Conservation (phyloP, 2,888 invertebrate genomes). For the Ethmia dodecea region DNA sequence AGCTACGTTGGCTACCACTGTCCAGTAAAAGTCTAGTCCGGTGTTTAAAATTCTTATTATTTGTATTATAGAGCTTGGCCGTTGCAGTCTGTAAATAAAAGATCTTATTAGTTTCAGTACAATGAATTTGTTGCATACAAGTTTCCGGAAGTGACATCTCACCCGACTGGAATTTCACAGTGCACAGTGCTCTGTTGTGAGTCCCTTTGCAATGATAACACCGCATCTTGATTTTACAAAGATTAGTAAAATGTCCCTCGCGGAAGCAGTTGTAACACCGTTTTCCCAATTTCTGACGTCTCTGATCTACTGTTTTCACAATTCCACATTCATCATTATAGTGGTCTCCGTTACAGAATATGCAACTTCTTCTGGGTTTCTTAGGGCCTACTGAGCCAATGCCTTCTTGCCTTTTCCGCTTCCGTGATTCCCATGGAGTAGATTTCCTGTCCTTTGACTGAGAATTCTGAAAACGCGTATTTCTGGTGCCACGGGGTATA, state of each 20-base stretch:
- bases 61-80: not conserved
- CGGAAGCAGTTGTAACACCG: constrained; percentile 8
- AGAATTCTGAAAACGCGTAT: no score
- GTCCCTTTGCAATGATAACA: constrained; percentile 1
- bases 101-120: not conserved
- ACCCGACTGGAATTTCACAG: not conserved
- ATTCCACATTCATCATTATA: constrained; percentile 10
- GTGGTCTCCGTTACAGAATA: constrained; percentile 8
- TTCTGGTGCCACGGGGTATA: no score
- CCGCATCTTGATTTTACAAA: constrained; percentile 5
- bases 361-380: constrained; percentile 4
- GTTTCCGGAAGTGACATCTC: not conserved
- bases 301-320: constrained; percentile 2
- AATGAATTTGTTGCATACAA: not conserved
- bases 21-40: constrained; percentile 9
- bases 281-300: constrained; percentile 4
- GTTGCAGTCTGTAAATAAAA: not conserved
- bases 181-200: constrained; percentile 8
- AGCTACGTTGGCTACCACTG: constrained; percentile 9
- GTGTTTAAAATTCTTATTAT: not conserved
- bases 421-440: no score
- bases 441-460: no score
- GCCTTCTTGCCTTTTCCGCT: no score
- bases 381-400: no score
- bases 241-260: constrained; percentile 1